Evolutionary conservation across 2,113 vertebrate genomes (phyloP), one percentile per base, ranked within the genome.

Genomic region (Narcine bancroftii): DNA sequence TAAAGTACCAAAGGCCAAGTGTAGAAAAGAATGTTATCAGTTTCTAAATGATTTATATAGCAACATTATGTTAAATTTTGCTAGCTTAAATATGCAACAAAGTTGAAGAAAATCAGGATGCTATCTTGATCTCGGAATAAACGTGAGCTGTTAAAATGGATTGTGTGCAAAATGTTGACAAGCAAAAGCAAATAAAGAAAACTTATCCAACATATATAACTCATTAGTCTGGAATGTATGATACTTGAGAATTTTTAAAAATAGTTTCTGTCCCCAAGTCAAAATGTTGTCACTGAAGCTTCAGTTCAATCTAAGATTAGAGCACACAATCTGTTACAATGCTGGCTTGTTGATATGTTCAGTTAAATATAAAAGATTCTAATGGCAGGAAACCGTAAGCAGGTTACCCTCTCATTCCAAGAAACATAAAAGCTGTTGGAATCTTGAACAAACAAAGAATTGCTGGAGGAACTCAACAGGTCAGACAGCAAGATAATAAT

Each of bases 11-110:
- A 91, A 69, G 65, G 87, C 47, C 63, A 91, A 69, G 63, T 91
- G 87, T 69, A 91, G 87, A 63, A 91, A 91, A 91, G 87, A 91
- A 91, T 91, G 87, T 69, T 42, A 60, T 91, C 60, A 69, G 36
- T 66, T 91, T 91, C 36, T 91, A 91, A 91, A 91, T 91, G 69
- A 91, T 91, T 91, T 91, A 91, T 69, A 69, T 36, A 66, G 87
- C 42, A 42, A 39, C 69, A 69, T 91, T 63, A 91, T 39, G 69
- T 91, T 91, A 66, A 91, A 66, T 33, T 63, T 63, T 91, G 9
- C 87, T 45, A 39, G 65, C 87, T 69, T 91, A 69, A 42, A 65
- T 39, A 7, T 66, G 24, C 45, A 24, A 63, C 42, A 91, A 89
- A 24, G 17, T 63, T 21, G 33, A 36, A 89, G 17, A 42, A 89